Conservation (phyloP, 2,888 invertebrate species). For the Reticulitermes lucifugus region DNA sequence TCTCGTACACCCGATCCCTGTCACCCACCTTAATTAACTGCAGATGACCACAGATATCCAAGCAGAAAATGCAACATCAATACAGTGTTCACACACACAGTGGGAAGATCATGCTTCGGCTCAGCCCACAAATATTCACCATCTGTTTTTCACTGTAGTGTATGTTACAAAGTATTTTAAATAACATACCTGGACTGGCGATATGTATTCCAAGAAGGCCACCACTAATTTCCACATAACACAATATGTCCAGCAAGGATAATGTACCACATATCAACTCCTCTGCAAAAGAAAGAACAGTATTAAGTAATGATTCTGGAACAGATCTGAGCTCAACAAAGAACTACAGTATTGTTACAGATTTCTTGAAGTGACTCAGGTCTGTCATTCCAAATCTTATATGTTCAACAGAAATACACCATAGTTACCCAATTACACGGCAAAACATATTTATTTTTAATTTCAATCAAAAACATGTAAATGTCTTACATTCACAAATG, state of each 20-base stretch:
- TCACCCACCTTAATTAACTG: no score
- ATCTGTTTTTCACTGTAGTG: no score
- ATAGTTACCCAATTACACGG: no score
- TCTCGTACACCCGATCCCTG: no score
- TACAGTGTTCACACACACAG: no score
- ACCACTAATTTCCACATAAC: neutral
- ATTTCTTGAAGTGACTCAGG: neutral
- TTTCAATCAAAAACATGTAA: no score
- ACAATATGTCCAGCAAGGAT: neutral
- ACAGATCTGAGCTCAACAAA: neutral
- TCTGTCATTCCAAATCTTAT: neutral
- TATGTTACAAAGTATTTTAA: neutral
- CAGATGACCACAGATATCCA: no score
- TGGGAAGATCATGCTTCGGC: neutral
- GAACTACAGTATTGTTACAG: neutral
- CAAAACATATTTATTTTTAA: no score
- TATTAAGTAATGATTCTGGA: neutral
- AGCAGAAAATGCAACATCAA: no score
- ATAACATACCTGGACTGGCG: slow-evolving; percentile 4
- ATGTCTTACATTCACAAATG: no score
- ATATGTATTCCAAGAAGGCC: neutral
- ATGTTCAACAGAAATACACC: neutral
- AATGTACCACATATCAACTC: neutral
- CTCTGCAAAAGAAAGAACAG: slow-evolving; percentile 11
- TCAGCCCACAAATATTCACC: neutral